A percentile compares a stretch with the other conserved stretches of the same genome.
These are phyloP conservation scores for Cephus pulcher DNA, from an alignment of 2,888 invertebrate genomes.

Conservation along the genomic window DNA sequence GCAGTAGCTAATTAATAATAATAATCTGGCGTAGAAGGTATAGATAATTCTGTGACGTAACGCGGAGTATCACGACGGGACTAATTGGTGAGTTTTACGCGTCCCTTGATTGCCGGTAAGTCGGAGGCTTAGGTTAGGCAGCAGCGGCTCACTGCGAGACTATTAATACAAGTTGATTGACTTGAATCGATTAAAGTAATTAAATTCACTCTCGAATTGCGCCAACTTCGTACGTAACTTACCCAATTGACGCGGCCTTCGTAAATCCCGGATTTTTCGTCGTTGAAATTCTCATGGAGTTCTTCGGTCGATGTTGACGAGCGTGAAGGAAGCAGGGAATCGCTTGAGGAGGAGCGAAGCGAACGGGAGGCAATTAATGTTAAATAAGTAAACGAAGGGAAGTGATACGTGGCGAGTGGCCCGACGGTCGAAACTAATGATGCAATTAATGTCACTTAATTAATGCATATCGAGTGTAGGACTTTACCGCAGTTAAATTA, in stretches of 20 bases:
- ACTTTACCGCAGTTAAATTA: background rate
- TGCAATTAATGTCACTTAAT: background rate
- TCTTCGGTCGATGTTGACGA: background rate
- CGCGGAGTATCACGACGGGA: background rate
- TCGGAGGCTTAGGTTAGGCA: background rate
- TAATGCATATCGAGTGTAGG: background rate
- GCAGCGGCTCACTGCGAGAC: background rate
- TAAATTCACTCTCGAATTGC: background rate
- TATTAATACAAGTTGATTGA: background rate
- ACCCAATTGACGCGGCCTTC: background rate
- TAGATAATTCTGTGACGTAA: background rate
- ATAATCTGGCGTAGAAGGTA: background rate
- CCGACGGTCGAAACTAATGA: background rate
- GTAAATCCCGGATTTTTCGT: background rate
- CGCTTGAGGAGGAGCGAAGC: background rate
- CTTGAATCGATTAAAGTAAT: background rate
- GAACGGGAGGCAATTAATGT: background rate
- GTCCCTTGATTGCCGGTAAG: background rate
- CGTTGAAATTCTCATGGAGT: background rate
- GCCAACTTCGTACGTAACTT: background rate
- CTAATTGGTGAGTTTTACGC: background rate
- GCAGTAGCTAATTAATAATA: background rate
- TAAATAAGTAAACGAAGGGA: background rate
- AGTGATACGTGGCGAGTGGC: background rate
- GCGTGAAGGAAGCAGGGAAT: background rate